These are phyloP conservation scores for Carcina quercana DNA, from an alignment of 2,888 invertebrate species.

Conservation along the genomic window DNA sequence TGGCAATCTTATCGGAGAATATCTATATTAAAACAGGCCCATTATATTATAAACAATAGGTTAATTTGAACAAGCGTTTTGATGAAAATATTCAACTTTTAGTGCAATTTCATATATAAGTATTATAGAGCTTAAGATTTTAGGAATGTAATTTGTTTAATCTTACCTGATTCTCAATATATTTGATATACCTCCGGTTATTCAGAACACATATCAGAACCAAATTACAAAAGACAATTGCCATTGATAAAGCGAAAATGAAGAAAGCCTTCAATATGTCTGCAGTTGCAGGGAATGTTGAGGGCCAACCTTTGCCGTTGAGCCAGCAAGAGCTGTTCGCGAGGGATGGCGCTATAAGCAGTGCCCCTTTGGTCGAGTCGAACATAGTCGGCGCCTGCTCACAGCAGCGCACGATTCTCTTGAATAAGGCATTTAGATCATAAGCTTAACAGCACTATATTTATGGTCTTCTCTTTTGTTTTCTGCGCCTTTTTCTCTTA, in stretches of 20 bases:
- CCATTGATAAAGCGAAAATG: conserved; percentile 83
- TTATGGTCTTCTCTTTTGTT: conserved; percentile 52
- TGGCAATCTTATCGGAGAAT: too few species aligned
- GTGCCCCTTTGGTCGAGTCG: conserved; percentile 79
- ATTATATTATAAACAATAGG: too few species aligned
- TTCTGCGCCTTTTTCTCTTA: conserved; percentile 8
- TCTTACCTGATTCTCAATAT: conserved; percentile 89
- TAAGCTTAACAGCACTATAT: conserved; percentile 44
- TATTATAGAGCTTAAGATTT: too few species aligned
- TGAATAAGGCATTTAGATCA: conserved; percentile 69
- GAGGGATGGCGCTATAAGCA: conserved; percentile 85
- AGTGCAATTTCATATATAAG: too few species aligned
- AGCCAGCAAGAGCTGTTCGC: conserved; percentile 90
- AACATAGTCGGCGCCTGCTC: conserved; percentile 73
- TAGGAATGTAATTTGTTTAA: too few species aligned
- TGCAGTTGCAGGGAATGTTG: conserved; percentile 77
- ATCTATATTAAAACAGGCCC: too few species aligned
- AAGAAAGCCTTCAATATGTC: conserved; percentile 85
- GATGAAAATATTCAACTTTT: too few species aligned
- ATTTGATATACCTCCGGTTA: conserved; percentile 87
- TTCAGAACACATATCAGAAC: conserved; percentile 89
- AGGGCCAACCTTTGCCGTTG: conserved; percentile 77
- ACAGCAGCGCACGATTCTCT: conserved; percentile 55
- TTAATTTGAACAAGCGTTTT: too few species aligned
- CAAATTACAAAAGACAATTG: conserved; percentile 86